Conservation (phyloP, 2,113 vertebrate species). For the Epinephelus fuscoguttatus region DNA sequence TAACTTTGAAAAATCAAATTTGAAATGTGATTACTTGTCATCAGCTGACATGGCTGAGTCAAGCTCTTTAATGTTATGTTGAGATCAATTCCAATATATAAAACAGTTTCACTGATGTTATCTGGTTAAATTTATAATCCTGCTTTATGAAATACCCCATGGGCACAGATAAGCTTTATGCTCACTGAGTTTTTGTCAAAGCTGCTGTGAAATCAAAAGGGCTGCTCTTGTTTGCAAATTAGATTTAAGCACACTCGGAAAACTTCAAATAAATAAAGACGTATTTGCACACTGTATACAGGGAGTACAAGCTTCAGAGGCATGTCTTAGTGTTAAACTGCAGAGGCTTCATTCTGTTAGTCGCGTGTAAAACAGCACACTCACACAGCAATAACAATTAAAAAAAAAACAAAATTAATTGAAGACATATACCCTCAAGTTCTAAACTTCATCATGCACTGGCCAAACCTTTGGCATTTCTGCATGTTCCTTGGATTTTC, state of each 20-base stretch:
- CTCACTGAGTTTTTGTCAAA: constrained; percentile 18
- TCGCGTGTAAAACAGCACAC: constrained; percentile 38
- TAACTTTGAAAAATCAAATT: neutral
- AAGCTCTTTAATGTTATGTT: neutral
- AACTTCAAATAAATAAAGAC: neutral
- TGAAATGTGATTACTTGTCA: neutral
- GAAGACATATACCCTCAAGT: constrained; percentile 70
- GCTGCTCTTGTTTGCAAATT: constrained; percentile 13
- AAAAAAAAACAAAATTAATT: constrained; percentile 4
- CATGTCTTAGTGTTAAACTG: constrained; percentile 16
- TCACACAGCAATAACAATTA: constrained; percentile 34
- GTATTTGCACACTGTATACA: constrained; percentile 18
- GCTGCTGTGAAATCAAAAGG: constrained; percentile 24
- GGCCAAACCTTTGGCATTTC: constrained; percentile 82
- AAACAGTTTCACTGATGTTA: neutral
- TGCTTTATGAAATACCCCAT: constrained; percentile 54
- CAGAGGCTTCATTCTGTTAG: constrained; percentile 45
- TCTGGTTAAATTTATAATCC: constrained; percentile 21
- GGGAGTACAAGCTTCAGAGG: constrained; percentile 14
- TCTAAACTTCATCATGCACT: constrained; percentile 82
- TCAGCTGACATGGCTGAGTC: neutral
- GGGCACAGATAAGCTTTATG: constrained; percentile 7
- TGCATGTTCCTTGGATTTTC: constrained; percentile 84
- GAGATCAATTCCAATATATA: neutral
- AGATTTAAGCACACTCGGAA: neutral